Percentiles rank a stretch among this genome's conserved stretches.
Conservation (phyloP, 2,888 invertebrate genomes). For the Scotopteryx bipunctaria region DNA sequence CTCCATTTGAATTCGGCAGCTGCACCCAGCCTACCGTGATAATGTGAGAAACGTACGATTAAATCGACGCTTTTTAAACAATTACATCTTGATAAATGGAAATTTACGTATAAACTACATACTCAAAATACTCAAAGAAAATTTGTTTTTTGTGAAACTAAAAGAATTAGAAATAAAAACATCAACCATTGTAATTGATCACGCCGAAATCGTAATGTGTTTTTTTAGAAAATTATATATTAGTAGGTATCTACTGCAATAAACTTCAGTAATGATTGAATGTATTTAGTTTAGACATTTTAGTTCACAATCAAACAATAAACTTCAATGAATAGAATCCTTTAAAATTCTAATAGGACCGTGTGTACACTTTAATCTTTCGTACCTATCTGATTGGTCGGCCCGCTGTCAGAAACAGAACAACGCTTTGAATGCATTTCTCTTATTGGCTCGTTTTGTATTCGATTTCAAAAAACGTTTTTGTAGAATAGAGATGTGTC, state of each 20-base stretch:
- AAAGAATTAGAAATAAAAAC: too few species aligned
- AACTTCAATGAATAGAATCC: slow-evolving; percentile 42
- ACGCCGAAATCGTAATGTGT: too few species aligned
- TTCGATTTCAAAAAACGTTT: slow-evolving; percentile 59
- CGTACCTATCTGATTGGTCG: slow-evolving; percentile 74
- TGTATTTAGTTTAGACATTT: too few species aligned
- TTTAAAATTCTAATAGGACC: slow-evolving; percentile 68
- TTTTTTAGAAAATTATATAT: too few species aligned
- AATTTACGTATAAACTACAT: background rate
- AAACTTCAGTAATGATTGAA: too few species aligned
- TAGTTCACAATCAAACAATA: too few species aligned
- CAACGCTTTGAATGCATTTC: slow-evolving; percentile 68
- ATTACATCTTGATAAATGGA: slow-evolving; percentile 55
- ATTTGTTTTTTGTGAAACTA: too few species aligned
- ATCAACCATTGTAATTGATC: too few species aligned
- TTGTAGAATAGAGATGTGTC: slow-evolving; percentile 52
- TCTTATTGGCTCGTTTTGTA: slow-evolving; percentile 61
- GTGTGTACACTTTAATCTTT: slow-evolving; percentile 67
- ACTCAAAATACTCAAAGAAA: too few species aligned
- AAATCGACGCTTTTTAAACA: slow-evolving; percentile 56
- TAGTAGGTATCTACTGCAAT: too few species aligned
- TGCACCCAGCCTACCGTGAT: slow-evolving; percentile 57
- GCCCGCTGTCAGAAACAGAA: slow-evolving; percentile 75
- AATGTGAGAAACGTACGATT: slow-evolving; percentile 52
- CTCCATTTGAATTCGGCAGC: slow-evolving; percentile 56